phyloP scores from a whole-genome alignment of 2,888 invertebrate genomes.

The Oscheius onirici region DNA sequence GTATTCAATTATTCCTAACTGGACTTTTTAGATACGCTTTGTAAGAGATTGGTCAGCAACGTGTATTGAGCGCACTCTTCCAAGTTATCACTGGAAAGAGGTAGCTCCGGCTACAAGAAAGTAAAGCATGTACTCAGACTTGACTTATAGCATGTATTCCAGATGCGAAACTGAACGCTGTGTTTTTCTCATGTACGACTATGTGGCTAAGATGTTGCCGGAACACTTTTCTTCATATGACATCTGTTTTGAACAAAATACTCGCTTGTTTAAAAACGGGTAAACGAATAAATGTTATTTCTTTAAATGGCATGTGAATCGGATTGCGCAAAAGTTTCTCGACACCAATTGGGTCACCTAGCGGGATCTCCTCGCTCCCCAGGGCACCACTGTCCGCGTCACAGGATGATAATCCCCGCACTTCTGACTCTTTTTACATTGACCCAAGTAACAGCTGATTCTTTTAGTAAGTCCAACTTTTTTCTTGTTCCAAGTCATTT shows the following conservation, averaged over 20 bases:
- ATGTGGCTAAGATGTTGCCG: conserved; percentile 41
- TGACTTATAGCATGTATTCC: neutral
- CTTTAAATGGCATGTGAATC: conserved; percentile 19
- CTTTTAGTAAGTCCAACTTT: conserved; percentile 9
- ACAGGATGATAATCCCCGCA: conserved; percentile 23
- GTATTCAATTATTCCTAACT: neutral
- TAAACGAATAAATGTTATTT: neutral
- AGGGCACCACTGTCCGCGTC: conserved; percentile 25
- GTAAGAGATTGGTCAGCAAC: conserved; percentile 49
- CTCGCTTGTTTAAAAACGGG: conserved; percentile 17
- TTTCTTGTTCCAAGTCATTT: neutral
- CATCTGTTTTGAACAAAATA: conserved; percentile 50
- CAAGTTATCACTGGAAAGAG: conserved; percentile 47
- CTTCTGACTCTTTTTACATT: conserved; percentile 6
- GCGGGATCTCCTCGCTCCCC: conserved; percentile 3
- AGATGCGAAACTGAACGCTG: conserved; percentile 47
- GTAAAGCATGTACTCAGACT: neutral
- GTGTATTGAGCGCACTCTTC: conserved; percentile 43
- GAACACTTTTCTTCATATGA: conserved; percentile 41
- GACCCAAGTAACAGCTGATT: neutral
- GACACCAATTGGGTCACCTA: conserved; percentile 25
- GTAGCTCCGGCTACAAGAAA: conserved; percentile 45
- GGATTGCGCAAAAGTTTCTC: conserved; percentile 11
- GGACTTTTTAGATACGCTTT: conserved; percentile 41
- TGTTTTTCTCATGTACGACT: conserved; percentile 50